A percentile compares a stretch with the other conserved stretches of the same genome.
These are phyloP conservation scores for Anoplius nigerrimus DNA, from an alignment of 2,888 invertebrate genomes.

Conservation along the genomic window DNA sequence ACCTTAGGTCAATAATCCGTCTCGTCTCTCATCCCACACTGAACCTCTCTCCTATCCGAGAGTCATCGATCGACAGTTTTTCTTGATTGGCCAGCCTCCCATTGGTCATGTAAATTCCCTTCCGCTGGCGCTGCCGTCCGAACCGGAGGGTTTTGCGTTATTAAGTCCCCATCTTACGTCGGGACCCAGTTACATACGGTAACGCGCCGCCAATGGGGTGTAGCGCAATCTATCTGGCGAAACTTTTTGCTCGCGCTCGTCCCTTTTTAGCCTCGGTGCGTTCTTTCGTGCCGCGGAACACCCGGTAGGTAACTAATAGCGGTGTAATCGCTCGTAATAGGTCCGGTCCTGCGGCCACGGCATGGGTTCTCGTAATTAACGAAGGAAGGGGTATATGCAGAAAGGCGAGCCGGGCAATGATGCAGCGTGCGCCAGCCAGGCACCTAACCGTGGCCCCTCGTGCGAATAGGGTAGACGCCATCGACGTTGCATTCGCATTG, in stretches of 20 bases:
- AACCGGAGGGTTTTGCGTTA: constrained; percentile 48
- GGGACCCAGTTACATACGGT: constrained; percentile 42
- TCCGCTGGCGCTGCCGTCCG: constrained; percentile 19
- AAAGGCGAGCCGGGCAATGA: constrained; percentile 24
- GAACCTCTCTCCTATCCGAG: no score
- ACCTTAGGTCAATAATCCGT: no score
- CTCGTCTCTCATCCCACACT: no score
- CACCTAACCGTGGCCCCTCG: no score
- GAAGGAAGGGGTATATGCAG: constrained; percentile 30
- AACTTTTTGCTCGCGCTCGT: constrained; percentile 39
- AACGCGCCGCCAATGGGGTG: constrained; percentile 50
- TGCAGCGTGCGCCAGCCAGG: constrained; percentile 1
- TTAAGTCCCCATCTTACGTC: constrained; percentile 41
- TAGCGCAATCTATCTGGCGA: constrained; percentile 53
- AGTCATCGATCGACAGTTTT: no score
- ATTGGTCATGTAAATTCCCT: constrained; percentile 44
- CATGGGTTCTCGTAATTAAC: constrained; percentile 64
- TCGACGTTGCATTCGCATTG: no score
- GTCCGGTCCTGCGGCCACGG: constrained; percentile 63
- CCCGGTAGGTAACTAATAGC: constrained; percentile 71
- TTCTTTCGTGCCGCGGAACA: constrained; percentile 60
- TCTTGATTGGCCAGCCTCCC: no score
- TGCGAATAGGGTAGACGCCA: no score
- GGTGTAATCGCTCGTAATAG: constrained; percentile 70
- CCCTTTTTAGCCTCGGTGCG: constrained; percentile 42